Conservation (phyloP, 2,888 invertebrate genomes). For the Spodoptera picta region DNA sequence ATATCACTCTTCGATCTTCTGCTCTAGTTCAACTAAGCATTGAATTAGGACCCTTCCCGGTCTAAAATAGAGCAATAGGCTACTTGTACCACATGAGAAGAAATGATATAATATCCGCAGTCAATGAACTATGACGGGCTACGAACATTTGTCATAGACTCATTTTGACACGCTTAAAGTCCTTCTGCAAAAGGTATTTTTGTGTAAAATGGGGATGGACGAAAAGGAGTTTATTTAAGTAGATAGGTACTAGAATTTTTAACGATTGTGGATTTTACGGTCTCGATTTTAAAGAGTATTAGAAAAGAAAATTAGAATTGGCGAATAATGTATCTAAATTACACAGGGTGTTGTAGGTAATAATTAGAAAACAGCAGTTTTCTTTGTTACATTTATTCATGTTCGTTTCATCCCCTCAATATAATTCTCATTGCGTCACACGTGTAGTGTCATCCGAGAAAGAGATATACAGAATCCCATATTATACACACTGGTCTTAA, state of each 20-base stretch:
- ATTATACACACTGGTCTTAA: slow-evolving; percentile 75
- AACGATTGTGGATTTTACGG: too few relatives aligned
- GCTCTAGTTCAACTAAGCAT: not conserved
- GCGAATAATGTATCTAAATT: too few relatives aligned
- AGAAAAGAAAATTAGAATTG: too few relatives aligned
- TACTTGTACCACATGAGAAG: slow-evolving; percentile 10
- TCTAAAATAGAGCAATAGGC: slow-evolving; percentile 37
- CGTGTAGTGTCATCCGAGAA: slow-evolving; percentile 71
- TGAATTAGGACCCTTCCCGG: not conserved
- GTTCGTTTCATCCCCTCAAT: slow-evolving; percentile 61
- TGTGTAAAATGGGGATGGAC: not conserved
- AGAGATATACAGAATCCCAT: slow-evolving; percentile 57
- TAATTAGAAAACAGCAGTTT: not conserved
- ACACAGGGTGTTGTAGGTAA: too few relatives aligned
- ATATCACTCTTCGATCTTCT: not conserved
- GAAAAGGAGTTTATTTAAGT: too few relatives aligned
- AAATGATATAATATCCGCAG: slow-evolving; percentile 41
- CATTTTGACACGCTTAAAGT: slow-evolving; percentile 7
- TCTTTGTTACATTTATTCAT: slow-evolving; percentile 6
- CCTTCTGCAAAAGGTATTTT: not conserved
- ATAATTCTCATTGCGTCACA: slow-evolving; percentile 63
- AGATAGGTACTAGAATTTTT: too few relatives aligned
- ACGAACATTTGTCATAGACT: slow-evolving; percentile 28
- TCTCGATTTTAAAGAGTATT: too few relatives aligned
- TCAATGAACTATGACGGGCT: slow-evolving; percentile 32